Evolutionary conservation across 2,888 invertebrate species (phyloP).

Genomic region (Phragmatobia fuliginosa): DNA sequence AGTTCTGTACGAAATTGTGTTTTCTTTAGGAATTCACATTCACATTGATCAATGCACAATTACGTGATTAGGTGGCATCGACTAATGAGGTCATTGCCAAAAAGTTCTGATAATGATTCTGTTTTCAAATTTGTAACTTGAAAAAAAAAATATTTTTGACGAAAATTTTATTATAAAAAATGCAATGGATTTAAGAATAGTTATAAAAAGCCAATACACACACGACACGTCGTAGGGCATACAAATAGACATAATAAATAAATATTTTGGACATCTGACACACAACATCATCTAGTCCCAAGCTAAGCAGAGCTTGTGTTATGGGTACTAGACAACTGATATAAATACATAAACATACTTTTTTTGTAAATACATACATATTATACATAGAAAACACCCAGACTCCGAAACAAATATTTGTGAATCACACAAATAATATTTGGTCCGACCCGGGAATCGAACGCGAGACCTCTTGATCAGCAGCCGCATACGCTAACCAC

Average conservation of each 20-base stretch:
- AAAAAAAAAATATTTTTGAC: background rate
- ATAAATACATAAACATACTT: no score
- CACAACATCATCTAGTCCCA: no score
- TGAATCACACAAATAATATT: no score
- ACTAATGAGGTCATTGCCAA: background rate
- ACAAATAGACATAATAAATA: background rate
- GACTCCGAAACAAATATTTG: no score
- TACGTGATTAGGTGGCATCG: constrained; percentile 9
- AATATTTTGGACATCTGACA: no score
- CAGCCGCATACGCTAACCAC: no score
- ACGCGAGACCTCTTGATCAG: no score
- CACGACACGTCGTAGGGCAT: constrained; percentile 17
- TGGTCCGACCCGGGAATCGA: no score
- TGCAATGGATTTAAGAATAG: background rate
- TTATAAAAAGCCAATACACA: constrained; percentile 32
- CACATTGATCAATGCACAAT: background rate
- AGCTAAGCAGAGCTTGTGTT: no score
- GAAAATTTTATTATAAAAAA: background rate
- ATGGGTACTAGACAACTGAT: no score
- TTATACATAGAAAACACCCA: no score
- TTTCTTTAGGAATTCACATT: constrained; percentile 23
- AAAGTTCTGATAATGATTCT: background rate
- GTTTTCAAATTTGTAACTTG: background rate
- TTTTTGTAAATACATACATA: no score
- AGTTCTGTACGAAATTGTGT: constrained; percentile 17